Conservation (phyloP, 2,888 invertebrate species). For the Cryptocephalus primarius region DNA sequence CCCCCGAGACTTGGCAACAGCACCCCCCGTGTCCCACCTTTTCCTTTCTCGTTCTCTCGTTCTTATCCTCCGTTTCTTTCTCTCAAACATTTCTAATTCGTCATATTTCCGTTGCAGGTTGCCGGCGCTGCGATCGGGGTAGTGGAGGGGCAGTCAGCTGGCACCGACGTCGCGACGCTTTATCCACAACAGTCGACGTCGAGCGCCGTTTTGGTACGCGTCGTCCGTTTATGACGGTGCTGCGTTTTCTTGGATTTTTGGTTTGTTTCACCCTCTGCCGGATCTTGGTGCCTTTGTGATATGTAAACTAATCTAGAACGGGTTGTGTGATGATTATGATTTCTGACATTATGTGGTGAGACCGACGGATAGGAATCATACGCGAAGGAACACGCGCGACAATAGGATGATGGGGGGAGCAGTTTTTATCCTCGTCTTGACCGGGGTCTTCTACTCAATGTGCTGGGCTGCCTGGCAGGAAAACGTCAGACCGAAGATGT, state of each 20-base stretch:
- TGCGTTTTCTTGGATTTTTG: slow-evolving; percentile 6
- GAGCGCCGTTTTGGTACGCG: slow-evolving; percentile 34
- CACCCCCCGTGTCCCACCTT: too few species aligned
- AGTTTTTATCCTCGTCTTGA: slow-evolving; percentile 26
- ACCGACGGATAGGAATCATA: too few species aligned
- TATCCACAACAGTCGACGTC: slow-evolving; percentile 46
- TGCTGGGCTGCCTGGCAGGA: slow-evolving; percentile 72
- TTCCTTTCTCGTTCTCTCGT: too few species aligned
- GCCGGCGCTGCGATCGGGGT: slow-evolving; percentile 32
- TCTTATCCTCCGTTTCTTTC: not conserved
- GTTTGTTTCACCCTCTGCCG: slow-evolving; percentile 11
- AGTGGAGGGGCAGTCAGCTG: slow-evolving; percentile 34
- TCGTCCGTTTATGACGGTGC: not conserved
- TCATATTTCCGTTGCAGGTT: slow-evolving; percentile 36
- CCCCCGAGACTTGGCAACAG: too few species aligned
- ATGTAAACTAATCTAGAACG: slow-evolving; percentile 20
- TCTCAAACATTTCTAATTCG: slow-evolving; percentile 20
- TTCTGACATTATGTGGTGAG: slow-evolving; percentile 22
- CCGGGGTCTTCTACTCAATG: slow-evolving; percentile 43
- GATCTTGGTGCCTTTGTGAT: slow-evolving; percentile 19
- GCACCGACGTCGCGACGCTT: slow-evolving; percentile 42
- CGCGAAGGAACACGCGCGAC: slow-evolving; percentile 2
- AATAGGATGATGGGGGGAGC: slow-evolving; percentile 4
- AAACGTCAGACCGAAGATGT: slow-evolving; percentile 85
- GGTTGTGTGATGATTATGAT: slow-evolving; percentile 16